Conservation (phyloP, 2,113 vertebrate species). For the Orientallactaga bullata region DNA sequence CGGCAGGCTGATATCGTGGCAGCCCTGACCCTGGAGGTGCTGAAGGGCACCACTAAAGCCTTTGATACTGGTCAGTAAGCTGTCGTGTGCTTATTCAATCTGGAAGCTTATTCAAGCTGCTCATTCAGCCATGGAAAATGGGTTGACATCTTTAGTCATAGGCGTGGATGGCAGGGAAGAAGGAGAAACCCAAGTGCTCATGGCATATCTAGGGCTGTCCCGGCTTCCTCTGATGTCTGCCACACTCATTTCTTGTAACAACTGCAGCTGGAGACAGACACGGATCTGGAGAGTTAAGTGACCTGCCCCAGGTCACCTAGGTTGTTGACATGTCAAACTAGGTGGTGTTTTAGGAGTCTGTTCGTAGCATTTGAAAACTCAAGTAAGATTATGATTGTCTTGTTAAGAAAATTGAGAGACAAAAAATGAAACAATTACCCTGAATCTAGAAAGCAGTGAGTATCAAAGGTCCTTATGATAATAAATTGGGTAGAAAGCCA, state of each 20-base stretch:
- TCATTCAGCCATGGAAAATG: not conserved
- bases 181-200: not conserved
- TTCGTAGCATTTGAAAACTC: not conserved
- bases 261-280: not conserved
- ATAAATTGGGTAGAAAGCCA: not conserved
- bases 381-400: not conserved
- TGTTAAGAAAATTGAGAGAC: not conserved
- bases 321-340: not conserved
- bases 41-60: constrained; percentile 98
- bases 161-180: not conserved
- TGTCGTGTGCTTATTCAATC: not conserved
- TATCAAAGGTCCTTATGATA: not conserved
- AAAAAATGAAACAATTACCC: not conserved
- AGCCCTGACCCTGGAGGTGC: constrained; percentile 96
- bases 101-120: no score
- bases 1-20: constrained; percentile 97
- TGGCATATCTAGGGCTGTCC: fast-evolving
- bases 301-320: not conserved
- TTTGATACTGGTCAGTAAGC: constrained; percentile 95
- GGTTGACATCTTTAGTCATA: not conserved
- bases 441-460: not conserved
- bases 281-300: not conserved
- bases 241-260: not conserved
- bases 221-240: not conserved
- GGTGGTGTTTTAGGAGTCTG: not conserved